These are phyloP conservation scores for Drosophila busckii DNA, from an alignment of 1,140 invertebrate species.

Conservation along the genomic window DNA sequence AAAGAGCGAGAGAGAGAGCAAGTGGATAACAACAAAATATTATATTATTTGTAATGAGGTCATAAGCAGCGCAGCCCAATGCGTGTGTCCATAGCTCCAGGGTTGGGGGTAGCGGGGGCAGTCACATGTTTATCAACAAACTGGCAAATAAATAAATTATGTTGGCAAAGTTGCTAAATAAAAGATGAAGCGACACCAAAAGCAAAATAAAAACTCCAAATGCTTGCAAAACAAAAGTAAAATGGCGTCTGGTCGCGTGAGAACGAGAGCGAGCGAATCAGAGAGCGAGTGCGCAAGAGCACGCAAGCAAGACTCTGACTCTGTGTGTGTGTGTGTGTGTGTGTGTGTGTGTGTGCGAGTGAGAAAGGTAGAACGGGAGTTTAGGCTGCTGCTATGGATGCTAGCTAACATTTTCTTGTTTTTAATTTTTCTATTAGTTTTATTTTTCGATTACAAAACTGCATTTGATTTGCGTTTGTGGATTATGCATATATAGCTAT, in stretches of 20 bases:
- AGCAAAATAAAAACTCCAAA: neutral
- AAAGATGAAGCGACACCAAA: conserved; percentile 39
- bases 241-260: conserved; percentile 28
- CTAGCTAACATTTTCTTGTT: conserved; percentile 1
- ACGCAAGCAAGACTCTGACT: neutral
- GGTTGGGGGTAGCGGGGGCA: no score
- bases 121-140: conserved; percentile 70
- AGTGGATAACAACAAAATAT: conserved; percentile 49
- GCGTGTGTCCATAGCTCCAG: no score
- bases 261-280: neutral
- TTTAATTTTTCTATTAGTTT: conserved; percentile 19
- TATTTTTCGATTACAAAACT: conserved; percentile 25
- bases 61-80: conserved; percentile 25
- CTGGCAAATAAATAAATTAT: conserved; percentile 71
- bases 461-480: conserved; percentile 57
- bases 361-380: neutral
- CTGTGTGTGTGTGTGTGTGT: conserved; percentile 1
- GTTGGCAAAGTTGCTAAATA: conserved; percentile 58
- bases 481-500: conserved; percentile 18
- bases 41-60: conserved; percentile 73
- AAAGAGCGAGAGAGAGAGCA: neutral
- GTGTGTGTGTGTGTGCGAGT: neutral
- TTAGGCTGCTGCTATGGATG: conserved; percentile 14
- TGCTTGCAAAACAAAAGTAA: conserved; percentile 29
- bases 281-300: neutral